phyloP scores from a whole-genome alignment of 2,113 vertebrate species.

The Atlantisia rogersi region DNA sequence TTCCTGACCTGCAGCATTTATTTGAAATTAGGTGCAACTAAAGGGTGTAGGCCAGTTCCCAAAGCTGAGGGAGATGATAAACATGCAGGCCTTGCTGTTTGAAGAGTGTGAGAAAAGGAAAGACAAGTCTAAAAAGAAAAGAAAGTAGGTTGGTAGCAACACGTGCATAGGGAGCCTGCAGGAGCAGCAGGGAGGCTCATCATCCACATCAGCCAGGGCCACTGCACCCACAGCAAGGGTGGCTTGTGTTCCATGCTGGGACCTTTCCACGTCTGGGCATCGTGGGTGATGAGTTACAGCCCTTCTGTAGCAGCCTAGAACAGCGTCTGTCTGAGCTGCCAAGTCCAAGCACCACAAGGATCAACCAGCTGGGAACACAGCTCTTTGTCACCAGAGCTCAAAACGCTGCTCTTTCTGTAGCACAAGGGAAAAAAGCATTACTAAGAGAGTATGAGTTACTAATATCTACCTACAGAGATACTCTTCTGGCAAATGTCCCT shows the following conservation, averaged over 20 bases:
- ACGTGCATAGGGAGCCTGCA: neutral
- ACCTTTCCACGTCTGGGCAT: accelerated
- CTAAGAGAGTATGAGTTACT: neutral
- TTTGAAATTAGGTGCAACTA: neutral
- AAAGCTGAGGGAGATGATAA: neutral
- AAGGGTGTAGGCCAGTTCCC: neutral
- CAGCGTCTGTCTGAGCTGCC: neutral
- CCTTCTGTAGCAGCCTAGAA: neutral
- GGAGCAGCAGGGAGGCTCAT: neutral
- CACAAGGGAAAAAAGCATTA: neutral
- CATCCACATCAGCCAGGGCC: neutral
- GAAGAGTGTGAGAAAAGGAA: neutral
- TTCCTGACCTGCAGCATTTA: neutral
- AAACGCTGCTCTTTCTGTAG: neutral
- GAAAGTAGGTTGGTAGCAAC: neutral
- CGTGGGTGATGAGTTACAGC: neutral
- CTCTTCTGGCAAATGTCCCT: neutral
- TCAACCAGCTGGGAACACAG: neutral
- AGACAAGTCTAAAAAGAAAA: neutral
- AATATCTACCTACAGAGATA: conserved; percentile 28
- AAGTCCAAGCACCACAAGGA: neutral
- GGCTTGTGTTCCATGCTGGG: neutral
- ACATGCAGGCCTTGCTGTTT: neutral
- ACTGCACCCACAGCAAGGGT: accelerated
- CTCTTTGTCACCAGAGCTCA: neutral